Conservation (phyloP, 2,113 vertebrate genomes). For the Takifugu flavidus region DNA sequence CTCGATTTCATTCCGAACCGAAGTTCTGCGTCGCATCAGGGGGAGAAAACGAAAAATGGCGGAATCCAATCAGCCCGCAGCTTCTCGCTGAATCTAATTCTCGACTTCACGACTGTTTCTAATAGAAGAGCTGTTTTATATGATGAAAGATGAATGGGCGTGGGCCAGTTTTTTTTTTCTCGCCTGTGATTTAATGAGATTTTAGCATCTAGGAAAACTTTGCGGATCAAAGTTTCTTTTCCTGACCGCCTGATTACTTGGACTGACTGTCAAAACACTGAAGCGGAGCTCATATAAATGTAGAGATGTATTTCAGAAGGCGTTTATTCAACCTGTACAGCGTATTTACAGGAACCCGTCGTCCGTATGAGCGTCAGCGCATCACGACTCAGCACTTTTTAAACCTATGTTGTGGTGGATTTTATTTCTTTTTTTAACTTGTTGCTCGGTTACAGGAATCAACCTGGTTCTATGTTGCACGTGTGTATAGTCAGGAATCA, state of each 20-base stretch:
- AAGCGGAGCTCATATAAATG: slow-evolving; percentile 26
- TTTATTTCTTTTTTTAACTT: no score
- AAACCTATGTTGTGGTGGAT: no score
- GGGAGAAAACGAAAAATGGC: slow-evolving; percentile 8
- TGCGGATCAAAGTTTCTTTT: neutral
- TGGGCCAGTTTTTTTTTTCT: slow-evolving; percentile 20
- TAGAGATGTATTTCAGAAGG: slow-evolving; percentile 31
- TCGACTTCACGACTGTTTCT: slow-evolving; percentile 71
- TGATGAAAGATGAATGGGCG: slow-evolving; percentile 11
- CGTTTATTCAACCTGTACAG: slow-evolving; percentile 42
- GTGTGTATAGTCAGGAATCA: no score
- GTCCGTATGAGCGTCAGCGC: neutral
- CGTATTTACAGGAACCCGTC: slow-evolving; percentile 41
- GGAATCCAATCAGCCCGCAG: slow-evolving; percentile 6
- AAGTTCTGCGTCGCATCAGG: neutral
- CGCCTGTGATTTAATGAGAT: neutral
- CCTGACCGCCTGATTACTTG: slow-evolving; percentile 20
- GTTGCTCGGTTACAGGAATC: no score
- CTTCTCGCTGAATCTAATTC: slow-evolving; percentile 13
- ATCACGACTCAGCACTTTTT: slow-evolving; percentile 38
- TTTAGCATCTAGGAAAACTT: neutral
- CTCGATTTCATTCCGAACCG: slow-evolving; percentile 21
- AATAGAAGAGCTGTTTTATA: slow-evolving; percentile 51
- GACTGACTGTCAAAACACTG: slow-evolving; percentile 36
- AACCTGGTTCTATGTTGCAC: no score